Evolutionary conservation across 2,113 vertebrate genomes (phyloP).

Genomic region (Elgaria multicarinata): DNA sequence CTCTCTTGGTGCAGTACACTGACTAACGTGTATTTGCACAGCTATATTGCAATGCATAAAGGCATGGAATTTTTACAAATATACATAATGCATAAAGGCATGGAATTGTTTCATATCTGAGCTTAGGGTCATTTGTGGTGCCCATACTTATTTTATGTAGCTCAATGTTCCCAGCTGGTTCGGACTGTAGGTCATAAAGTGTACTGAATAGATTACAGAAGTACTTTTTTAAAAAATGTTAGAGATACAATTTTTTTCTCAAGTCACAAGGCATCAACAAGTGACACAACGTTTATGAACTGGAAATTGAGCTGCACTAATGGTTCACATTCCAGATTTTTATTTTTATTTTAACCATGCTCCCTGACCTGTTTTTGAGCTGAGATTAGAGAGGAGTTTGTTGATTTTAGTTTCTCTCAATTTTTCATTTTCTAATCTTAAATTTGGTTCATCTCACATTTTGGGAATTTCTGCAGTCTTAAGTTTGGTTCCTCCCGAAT

Average conservation of each 20-base stretch:
- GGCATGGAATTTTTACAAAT: background rate
- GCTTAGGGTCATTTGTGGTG: background rate
- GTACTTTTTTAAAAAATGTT: background rate
- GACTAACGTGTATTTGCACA: constrained; percentile 36
- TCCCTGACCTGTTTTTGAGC: no score
- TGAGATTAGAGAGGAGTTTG: no score
- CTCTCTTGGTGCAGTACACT: constrained; percentile 19
- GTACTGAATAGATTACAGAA: background rate
- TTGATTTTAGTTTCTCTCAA: no score
- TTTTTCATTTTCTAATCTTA: no score
- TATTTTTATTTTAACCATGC: no score
- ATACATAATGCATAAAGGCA: constrained; percentile 13
- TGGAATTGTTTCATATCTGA: background rate
- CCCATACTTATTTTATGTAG: background rate
- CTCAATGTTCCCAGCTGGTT: background rate
- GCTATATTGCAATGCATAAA: background rate
- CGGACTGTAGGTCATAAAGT: background rate
- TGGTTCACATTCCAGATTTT: background rate
- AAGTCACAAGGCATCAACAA: background rate
- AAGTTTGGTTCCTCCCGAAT: no score
- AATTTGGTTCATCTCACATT: no score
- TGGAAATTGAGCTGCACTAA: background rate
- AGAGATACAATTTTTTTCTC: background rate
- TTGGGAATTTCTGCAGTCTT: no score
- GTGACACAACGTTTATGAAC: background rate